Base-by-base conservation (phyloP, 2,797 vertebrate species). In the Craterocephalus amniculus region DNA sequence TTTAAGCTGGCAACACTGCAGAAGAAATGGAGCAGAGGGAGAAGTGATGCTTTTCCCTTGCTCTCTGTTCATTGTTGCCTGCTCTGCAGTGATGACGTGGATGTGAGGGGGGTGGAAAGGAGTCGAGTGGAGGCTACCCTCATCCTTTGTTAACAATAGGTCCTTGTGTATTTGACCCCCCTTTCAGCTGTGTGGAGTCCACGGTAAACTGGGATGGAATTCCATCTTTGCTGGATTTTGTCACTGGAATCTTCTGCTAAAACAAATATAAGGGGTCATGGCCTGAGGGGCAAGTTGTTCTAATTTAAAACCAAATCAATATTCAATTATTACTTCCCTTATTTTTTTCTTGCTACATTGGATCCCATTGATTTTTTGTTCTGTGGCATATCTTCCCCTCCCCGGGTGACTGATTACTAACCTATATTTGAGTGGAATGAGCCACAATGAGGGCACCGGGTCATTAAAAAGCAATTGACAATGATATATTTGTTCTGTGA, bases 151-250 rank as follows among this genome's bases (percentile, higher is more conserved):
- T 89, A 90, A 94, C 93, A 94, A 93, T 91, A 84, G 90, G 67
- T 88, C 91, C 88, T 93, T 94, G 90, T 94, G 85, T 88, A 63
- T 88, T 73, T 93, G 90, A 92, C 90, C 89, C 89, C 81, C 79
- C 84, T 85, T 80, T 72, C 59, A 82, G 82, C 79, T 69, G 70
- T 82, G 78, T 56, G 72, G 76, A 85, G 87, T 85, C 82, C 79
- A 56, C 69, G 86, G 82, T 76, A 84, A 10, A 73, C 79, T 2
- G 63, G 63, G 77, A 51, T 86, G 78, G 86, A 89, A 86, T 89
- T 88, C 80, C 63, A 78, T 71, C 81, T 71, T 74, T 73, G 63
- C 73, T 73, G 62, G 79, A 80, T 87, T 86, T 81, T 58, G 49
- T 57, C 12, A 0, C 55, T 79, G 75, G 72, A 83, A 80, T 67